Conservation (phyloP, 2,797 vertebrate genomes). For the Parambassis ranga region DNA sequence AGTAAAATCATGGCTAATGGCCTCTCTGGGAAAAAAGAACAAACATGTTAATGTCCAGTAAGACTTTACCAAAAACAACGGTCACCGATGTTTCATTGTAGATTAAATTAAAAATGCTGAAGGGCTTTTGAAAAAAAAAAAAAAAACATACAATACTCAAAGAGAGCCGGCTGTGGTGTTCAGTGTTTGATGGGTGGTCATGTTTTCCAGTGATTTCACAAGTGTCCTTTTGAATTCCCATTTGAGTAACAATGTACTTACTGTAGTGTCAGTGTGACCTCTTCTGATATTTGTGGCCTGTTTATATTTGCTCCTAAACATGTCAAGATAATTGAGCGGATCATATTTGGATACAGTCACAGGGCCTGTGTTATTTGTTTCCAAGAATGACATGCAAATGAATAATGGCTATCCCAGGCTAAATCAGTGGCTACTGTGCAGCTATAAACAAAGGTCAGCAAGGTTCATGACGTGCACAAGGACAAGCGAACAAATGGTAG, state of each 20-base stretch:
- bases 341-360: constrained; percentile 61
- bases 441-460: constrained; percentile 34
- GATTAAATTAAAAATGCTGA: constrained; percentile 30
- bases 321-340: constrained; percentile 70
- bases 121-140: constrained; percentile 18
- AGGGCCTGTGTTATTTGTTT: constrained; percentile 49
- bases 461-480: not conserved
- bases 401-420: constrained; percentile 38
- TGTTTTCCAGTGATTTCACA: constrained; percentile 37
- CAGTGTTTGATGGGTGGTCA: constrained; percentile 35
- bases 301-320: constrained; percentile 70
- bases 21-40: constrained; percentile 48
- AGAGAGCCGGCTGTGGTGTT: constrained; percentile 14
- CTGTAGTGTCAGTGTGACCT: constrained; percentile 65
- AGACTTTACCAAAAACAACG: constrained; percentile 36
- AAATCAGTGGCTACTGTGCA: constrained; percentile 28
- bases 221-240: constrained; percentile 53
- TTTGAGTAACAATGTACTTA: constrained; percentile 62
- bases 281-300: constrained; percentile 65
- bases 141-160: constrained; percentile 21
- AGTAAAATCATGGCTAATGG: constrained; percentile 59
- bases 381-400: constrained; percentile 50
- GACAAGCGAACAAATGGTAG: not conserved
- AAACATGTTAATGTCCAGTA: constrained; percentile 37
- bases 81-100: constrained; percentile 6